Conservation (phyloP, 2,797 vertebrate genomes). For the Pangasius macronema region DNA sequence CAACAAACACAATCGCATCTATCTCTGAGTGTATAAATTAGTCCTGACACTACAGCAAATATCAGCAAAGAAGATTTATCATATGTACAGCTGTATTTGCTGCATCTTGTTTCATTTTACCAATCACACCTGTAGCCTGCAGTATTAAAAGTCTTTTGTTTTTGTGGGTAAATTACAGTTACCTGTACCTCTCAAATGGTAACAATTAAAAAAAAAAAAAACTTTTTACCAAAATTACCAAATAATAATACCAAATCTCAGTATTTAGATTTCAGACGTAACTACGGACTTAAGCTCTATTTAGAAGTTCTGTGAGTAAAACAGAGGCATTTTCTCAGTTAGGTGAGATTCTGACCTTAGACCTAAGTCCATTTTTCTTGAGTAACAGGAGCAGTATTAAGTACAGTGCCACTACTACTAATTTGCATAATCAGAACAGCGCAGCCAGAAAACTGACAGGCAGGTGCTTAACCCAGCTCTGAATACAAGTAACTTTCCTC, state of each 20-base stretch:
- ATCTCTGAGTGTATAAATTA: conserved; percentile 27
- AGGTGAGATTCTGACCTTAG: neutral
- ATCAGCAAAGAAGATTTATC: conserved; percentile 12
- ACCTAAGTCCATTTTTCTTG: neutral
- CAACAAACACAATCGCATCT: conserved; percentile 7
- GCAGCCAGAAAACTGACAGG: too few species aligned
- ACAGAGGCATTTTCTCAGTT: neutral
- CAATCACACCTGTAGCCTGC: neutral
- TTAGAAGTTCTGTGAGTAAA: neutral
- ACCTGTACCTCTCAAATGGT: neutral
- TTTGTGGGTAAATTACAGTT: neutral
- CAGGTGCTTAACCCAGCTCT: too few species aligned
- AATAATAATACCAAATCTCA: too few species aligned
- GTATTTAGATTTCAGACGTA: neutral
- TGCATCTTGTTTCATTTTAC: neutral
- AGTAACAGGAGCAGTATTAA: neutral
- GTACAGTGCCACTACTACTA: neutral
- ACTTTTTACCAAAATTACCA: too few species aligned
- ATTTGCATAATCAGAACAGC: neutral
- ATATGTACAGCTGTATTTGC: neutral
- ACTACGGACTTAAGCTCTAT: too few species aligned
- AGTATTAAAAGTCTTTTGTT: neutral
- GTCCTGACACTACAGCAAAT: conserved; percentile 11
- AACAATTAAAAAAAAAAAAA: neutral
- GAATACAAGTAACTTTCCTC: neutral